phyloP scores from a whole-genome alignment of 2,113 vertebrate species.

The Ciconia stormi region DNA sequence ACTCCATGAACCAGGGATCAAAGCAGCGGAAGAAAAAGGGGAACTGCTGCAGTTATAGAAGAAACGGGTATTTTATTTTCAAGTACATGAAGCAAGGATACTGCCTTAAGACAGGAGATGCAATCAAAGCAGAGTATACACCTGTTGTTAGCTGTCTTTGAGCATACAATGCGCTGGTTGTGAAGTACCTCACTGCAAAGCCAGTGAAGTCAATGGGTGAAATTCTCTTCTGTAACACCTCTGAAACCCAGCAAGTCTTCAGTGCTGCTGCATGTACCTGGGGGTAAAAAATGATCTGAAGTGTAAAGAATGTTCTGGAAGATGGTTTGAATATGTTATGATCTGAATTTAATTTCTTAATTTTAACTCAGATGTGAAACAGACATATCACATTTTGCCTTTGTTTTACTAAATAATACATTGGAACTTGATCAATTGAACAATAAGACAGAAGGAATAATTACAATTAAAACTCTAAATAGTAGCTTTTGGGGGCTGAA shows the following conservation, averaged over 20 bases:
- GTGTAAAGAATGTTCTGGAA: background rate
- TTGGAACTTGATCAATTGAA: background rate
- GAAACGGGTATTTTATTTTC: background rate
- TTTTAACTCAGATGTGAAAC: background rate
- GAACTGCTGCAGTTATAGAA: background rate
- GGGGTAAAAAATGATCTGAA: background rate
- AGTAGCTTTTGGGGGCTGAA: background rate
- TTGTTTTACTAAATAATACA: background rate
- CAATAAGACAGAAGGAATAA: background rate
- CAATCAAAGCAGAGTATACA: background rate
- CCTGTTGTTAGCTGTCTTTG: background rate
- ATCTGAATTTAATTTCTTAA: slow-evolving; percentile 42
- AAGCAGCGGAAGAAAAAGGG: background rate
- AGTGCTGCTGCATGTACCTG: background rate
- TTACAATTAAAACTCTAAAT: background rate
- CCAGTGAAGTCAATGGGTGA: background rate
- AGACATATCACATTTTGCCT: background rate
- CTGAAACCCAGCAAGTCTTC: background rate
- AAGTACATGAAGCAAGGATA: background rate
- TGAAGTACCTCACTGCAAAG: background rate
- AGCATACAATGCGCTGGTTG: background rate
- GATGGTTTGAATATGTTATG: background rate
- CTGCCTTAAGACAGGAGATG: background rate
- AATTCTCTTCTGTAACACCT: background rate
- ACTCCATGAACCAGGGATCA: background rate